These are phyloP conservation scores for Orthosia incerta DNA, from an alignment of 2,888 invertebrate species.

Conservation along the genomic window DNA sequence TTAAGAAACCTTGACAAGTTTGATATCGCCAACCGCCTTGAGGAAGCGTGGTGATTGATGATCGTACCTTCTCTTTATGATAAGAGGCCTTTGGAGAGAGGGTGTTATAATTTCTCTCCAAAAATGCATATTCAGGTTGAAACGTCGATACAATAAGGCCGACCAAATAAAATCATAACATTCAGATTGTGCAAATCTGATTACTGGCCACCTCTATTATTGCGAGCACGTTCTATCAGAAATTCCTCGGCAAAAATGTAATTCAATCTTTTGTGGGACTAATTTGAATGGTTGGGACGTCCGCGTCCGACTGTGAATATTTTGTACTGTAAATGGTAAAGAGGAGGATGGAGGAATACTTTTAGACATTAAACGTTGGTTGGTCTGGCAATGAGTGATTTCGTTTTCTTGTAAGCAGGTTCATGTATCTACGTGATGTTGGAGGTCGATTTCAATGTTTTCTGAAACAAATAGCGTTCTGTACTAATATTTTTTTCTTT, in stretches of 20 bases:
- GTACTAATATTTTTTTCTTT: too few species aligned
- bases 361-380: neutral
- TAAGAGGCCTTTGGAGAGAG: too few species aligned
- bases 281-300: conserved; percentile 59
- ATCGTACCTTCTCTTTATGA: too few species aligned
- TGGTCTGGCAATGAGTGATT: neutral
- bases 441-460: too few species aligned
- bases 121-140: neutral
- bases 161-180: conserved; percentile 45
- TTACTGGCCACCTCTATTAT: conserved; percentile 49
- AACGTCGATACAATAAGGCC: conserved; percentile 5
- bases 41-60: too few species aligned
- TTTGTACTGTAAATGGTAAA: conserved; percentile 25
- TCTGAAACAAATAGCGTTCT: too few species aligned
- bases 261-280: conserved; percentile 70
- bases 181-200: conserved; percentile 42
- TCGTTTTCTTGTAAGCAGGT: neutral
- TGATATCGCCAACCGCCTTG: too few species aligned
- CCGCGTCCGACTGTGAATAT: conserved; percentile 49
- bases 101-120: neutral
- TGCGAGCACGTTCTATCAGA: conserved; percentile 61
- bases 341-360: neutral
- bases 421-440: too few species aligned
- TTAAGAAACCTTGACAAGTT: too few species aligned
- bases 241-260: conserved; percentile 66